Percentiles rank a stretch among this genome's conserved stretches.
These are phyloP conservation scores for Caenorhabditis virilis DNA, from an alignment of 2,888 invertebrate species.

Conservation along the genomic window DNA sequence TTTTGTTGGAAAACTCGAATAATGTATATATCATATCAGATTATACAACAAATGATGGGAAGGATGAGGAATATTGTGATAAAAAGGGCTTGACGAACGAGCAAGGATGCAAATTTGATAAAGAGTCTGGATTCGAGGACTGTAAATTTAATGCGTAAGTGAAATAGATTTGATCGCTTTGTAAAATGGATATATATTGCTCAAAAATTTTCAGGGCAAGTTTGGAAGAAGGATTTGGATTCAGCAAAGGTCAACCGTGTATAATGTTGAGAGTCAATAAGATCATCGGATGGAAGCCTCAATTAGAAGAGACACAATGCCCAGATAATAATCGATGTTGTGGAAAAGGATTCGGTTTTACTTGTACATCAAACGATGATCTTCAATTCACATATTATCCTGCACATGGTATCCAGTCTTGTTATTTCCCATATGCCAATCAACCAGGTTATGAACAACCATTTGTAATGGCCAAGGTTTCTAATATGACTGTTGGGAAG, in stretches of 20 bases:
- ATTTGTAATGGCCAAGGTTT: slow-evolving; percentile 30
- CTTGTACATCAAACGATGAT: slow-evolving; percentile 14
- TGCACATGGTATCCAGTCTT: slow-evolving; percentile 24
- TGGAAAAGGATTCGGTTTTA: slow-evolving; percentile 24
- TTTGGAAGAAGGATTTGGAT: slow-evolving; percentile 34
- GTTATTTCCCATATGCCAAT: slow-evolving; percentile 32
- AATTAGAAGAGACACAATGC: slow-evolving; percentile 5
- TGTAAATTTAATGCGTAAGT: slow-evolving; percentile 8
- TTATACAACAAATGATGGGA: too few species aligned
- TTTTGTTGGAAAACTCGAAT: not conserved
- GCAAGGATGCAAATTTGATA: slow-evolving; percentile 24
- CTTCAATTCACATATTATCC: slow-evolving; percentile 27
- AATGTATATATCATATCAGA: not conserved
- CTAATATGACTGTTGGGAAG: slow-evolving; percentile 17
- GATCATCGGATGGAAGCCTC: slow-evolving; percentile 27
- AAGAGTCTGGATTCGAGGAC: slow-evolving; percentile 19
- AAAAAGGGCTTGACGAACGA: not conserved
- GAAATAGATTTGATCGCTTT: not conserved
- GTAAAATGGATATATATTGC: not conserved
- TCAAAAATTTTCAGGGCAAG: slow-evolving; percentile 7
- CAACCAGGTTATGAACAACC: slow-evolving; percentile 37
- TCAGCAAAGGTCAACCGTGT: slow-evolving; percentile 37
- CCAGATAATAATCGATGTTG: slow-evolving; percentile 11
- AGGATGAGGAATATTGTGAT: not conserved
- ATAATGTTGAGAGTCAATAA: slow-evolving; percentile 41